phyloP scores from a whole-genome alignment of 2,888 invertebrate species.

The Drosophila meridionalis region DNA sequence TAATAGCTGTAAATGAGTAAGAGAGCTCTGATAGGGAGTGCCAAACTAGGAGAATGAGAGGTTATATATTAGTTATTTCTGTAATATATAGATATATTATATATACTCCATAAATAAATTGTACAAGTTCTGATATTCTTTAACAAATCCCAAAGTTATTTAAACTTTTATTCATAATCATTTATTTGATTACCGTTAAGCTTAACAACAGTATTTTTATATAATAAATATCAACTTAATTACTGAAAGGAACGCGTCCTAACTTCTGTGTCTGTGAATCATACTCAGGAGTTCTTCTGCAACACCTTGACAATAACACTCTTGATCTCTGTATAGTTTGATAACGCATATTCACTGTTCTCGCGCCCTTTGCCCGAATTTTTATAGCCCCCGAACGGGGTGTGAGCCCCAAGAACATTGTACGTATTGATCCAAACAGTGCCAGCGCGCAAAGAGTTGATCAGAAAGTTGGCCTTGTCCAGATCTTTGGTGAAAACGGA shows the following conservation, averaged over 20 bases:
- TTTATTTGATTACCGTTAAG: not conserved
- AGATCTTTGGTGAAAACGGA: slow-evolving; percentile 95
- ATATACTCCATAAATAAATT: not conserved
- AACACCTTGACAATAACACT: slow-evolving; percentile 91
- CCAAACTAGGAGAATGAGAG: no score
- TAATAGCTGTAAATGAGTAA: no score
- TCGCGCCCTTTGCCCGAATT: slow-evolving; percentile 98
- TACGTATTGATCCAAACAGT: slow-evolving; percentile 97
- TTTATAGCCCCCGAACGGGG: slow-evolving; percentile 98
- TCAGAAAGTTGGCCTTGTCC: slow-evolving; percentile 92
- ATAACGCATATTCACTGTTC: slow-evolving; percentile 95
- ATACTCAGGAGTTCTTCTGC: slow-evolving; percentile 89
- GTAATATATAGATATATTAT: no score
- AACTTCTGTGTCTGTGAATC: not conserved
- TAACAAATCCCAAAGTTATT: not conserved
- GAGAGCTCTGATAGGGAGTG: no score
- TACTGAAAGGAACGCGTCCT: not conserved
- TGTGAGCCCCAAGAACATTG: slow-evolving; percentile 90
- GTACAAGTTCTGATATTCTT: no score
- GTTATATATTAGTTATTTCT: not conserved
- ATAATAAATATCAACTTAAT: not conserved
- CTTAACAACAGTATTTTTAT: not conserved
- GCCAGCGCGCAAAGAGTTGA: slow-evolving; percentile 91
- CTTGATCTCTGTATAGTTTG: slow-evolving; percentile 98
- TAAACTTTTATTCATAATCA: not conserved